phyloP scores from a whole-genome alignment of 2,888 invertebrate species.

The Galerucella calmariensis region DNA sequence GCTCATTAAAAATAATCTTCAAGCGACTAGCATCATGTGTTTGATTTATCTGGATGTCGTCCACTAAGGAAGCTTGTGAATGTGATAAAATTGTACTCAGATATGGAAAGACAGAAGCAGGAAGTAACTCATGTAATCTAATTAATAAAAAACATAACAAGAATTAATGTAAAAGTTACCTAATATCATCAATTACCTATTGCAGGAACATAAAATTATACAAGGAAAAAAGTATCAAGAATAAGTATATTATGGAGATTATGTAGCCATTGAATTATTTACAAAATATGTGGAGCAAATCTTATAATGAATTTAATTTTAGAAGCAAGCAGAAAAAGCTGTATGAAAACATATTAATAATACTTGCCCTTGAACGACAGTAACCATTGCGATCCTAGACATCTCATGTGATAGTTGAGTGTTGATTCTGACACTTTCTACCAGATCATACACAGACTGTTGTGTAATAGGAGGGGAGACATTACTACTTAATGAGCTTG shows the following conservation, averaged over 20 bases:
- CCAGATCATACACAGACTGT: slow-evolving; percentile 77
- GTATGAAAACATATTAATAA: not conserved
- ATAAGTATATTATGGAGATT: too few relatives aligned
- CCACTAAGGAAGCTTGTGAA: slow-evolving; percentile 71
- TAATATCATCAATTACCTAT: too few relatives aligned
- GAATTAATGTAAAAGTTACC: not conserved
- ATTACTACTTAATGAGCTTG: slow-evolving; percentile 45
- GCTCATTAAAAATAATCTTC: slow-evolving; percentile 83
- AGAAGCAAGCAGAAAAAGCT: not conserved
- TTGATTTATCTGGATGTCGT: slow-evolving; percentile 77
- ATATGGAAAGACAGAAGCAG: slow-evolving; percentile 71
- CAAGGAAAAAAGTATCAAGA: too few relatives aligned
- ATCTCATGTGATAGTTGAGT: slow-evolving; percentile 88
- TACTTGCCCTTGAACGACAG: slow-evolving; percentile 69
- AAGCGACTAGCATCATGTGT: slow-evolving; percentile 87
- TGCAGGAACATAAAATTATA: too few relatives aligned
- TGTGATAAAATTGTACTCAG: slow-evolving; percentile 69
- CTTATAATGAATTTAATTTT: too few relatives aligned
- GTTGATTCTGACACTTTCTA: slow-evolving; percentile 83
- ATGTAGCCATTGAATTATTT: too few relatives aligned
- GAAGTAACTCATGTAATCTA: slow-evolving; percentile 68
- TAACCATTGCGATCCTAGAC: slow-evolving; percentile 85
- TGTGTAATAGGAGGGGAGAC: slow-evolving; percentile 66
- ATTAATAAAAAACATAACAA: not conserved
- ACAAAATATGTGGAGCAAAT: too few relatives aligned